phyloP scores from a whole-genome alignment of 2,797 vertebrate genomes.

The Antennarius maculatus region DNA sequence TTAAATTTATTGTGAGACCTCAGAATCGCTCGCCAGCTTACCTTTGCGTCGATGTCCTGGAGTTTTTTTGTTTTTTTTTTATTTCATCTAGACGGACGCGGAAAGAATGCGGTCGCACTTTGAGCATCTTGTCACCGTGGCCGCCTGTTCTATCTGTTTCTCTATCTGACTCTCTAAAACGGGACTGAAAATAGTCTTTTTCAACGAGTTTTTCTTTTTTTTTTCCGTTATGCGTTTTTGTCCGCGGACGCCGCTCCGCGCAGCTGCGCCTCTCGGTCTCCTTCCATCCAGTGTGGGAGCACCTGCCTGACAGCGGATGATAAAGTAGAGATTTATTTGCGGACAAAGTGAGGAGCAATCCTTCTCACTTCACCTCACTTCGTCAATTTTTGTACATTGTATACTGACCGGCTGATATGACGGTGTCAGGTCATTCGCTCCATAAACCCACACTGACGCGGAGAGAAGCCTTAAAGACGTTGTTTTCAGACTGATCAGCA shows the following conservation, averaged over 20 bases:
- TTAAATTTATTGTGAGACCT: slow-evolving; percentile 8
- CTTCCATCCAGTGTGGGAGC: slow-evolving; percentile 49
- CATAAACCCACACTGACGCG: slow-evolving; percentile 5
- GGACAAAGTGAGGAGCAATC: slow-evolving; percentile 62
- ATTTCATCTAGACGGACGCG: slow-evolving; percentile 11
- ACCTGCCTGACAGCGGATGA: slow-evolving; percentile 57
- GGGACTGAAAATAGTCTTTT: slow-evolving; percentile 43
- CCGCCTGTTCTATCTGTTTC: background rate
- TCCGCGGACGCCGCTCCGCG: slow-evolving; percentile 40
- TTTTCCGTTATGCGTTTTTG: slow-evolving; percentile 53
- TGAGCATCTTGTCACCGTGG: slow-evolving; percentile 15
- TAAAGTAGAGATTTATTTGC: slow-evolving; percentile 68
- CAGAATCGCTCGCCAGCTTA: slow-evolving; percentile 25
- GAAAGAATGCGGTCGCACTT: slow-evolving; percentile 29
- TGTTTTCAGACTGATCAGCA: background rate
- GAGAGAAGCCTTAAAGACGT: slow-evolving; percentile 1
- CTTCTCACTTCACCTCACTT: slow-evolving; percentile 64
- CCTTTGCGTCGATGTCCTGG: slow-evolving; percentile 41
- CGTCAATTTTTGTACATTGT: slow-evolving; percentile 51
- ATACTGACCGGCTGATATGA: slow-evolving; percentile 51
- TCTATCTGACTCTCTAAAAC: background rate
- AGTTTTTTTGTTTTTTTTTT: slow-evolving; percentile 16
- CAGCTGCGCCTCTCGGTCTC: slow-evolving; percentile 26
- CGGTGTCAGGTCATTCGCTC: slow-evolving; percentile 16
- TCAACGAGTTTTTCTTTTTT: slow-evolving; percentile 25